Percentiles rank a stretch among this genome's conserved stretches.
Conservation (phyloP, 2,113 vertebrate genomes). For the Ochotona princeps region DNA sequence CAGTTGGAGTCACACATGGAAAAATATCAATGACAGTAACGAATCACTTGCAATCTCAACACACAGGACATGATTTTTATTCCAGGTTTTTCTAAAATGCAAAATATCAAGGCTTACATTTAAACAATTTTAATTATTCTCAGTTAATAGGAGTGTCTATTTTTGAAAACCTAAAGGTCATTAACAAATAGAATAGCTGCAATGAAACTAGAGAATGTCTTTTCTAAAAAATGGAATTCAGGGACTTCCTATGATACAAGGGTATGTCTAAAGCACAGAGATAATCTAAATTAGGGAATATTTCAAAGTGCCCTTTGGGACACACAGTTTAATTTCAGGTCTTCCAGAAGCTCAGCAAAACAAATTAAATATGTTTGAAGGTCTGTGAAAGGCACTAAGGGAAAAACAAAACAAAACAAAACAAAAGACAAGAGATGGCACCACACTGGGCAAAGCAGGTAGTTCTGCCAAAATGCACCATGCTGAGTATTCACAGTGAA, state of each 20-base stretch:
- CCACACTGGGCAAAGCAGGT: background rate
- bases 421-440: slow-evolving; percentile 34
- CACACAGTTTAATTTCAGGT: slow-evolving; percentile 40
- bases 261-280: background rate
- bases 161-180: background rate
- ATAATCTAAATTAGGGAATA: slow-evolving; percentile 4
- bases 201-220: slow-evolving; percentile 31
- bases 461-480: slow-evolving; percentile 18
- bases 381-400: background rate
- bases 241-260: background rate
- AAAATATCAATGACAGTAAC: slow-evolving; percentile 32
- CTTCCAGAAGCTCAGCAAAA: background rate
- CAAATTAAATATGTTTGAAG: slow-evolving; percentile 48
- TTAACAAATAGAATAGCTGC: slow-evolving; percentile 21
- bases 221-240: background rate
- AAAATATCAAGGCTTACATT: slow-evolving; percentile 4
- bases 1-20: background rate
- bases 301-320: background rate
- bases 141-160: background rate
- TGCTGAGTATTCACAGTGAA: background rate
- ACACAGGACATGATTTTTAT: background rate
- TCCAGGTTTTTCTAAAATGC: slow-evolving; percentile 58
- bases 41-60: background rate
- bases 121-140: slow-evolving; percentile 45
- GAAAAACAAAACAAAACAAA: background rate